These are phyloP conservation scores for Hylomyscus alleni DNA, from an alignment of 2,797 vertebrate species.

Conservation along the genomic window DNA sequence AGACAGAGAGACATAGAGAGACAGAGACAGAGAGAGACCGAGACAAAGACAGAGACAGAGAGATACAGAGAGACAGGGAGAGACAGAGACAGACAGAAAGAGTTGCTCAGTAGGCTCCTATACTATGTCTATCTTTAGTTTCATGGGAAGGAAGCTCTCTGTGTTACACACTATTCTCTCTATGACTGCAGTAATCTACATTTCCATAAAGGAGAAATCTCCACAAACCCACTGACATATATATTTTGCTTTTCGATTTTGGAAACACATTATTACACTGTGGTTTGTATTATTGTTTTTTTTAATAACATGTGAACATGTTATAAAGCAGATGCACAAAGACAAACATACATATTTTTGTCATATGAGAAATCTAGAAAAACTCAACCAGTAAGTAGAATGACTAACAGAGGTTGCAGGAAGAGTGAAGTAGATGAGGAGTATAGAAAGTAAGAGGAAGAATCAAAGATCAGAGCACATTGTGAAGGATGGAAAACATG, in stretches of 20 bases:
- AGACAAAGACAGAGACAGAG: no score
- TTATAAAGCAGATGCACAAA: not conserved
- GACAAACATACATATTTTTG: not conserved
- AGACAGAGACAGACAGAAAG: not conserved
- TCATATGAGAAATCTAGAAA: not conserved
- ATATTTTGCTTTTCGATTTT: not conserved
- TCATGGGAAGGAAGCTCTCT: not conserved
- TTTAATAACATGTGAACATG: not conserved
- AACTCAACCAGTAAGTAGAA: not conserved
- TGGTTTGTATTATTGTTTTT: not conserved
- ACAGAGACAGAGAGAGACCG: no score
- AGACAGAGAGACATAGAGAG: no score
- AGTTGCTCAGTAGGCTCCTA: not conserved
- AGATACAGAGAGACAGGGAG: no score
- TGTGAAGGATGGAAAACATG: not conserved
- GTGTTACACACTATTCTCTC: not conserved
- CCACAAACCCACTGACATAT: not conserved
- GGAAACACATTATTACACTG: not conserved
- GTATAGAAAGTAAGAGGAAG: not conserved
- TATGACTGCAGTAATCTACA: not conserved
- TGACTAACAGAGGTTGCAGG: not conserved
- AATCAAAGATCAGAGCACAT: no score
- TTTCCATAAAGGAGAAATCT: not conserved
- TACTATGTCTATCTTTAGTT: not conserved
- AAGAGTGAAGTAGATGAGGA: no score